Evolutionary conservation across 1,140 invertebrate genomes (phyloP), one percentile per base, ranked within the genome.

Genomic region (Cyclargus thomasi): DNA sequence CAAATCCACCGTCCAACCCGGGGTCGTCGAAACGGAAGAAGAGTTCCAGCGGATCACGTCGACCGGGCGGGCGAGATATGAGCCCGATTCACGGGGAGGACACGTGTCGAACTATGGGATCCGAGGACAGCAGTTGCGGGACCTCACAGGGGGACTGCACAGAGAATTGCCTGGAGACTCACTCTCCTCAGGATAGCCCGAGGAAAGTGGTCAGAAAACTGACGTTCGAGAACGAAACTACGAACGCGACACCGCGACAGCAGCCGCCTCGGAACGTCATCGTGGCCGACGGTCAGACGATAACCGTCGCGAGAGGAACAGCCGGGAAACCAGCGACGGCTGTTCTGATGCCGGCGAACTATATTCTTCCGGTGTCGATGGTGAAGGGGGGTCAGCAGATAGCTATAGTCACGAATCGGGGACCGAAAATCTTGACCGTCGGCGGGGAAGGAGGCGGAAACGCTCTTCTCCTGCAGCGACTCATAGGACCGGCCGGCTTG

Each of bases 21-120:
- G 91, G 94, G 47, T 93, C 93, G 5, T 93, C 94, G 0, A 95
- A 95, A 74, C 88, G 95, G 11, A 95, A 95, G 81, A 96, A 95
- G 75, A 94, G 93, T 36, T 92, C 92, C 1, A 92, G 93, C 35
- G 93, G 84, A 81, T 93, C 62, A 65, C 88, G 71, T 77, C 92
- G 70, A 85, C 87, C 69, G 86, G 81, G 67, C n/a, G 29, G 29
- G 29, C 90, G 85, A 29, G 93, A 94, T 62, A 78, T 92, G 47
- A 93, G 93, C 74, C 93, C 93, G 0, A 82, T 92, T 14, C 83
- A 85, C 22, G 93, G 93, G 1, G 94, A 95, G 6, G 94, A 95
- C 75, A 90, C 91, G 0, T 92, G 92, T 5, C 81, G 93, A 6
- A 95, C 94, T 0, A 93, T 94, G 90, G 94, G 94, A 0, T 95